Percentiles rank a stretch among this genome's conserved stretches.
phyloP scores from a whole-genome alignment of 2,888 invertebrate species.

The Calameuta idolon region DNA sequence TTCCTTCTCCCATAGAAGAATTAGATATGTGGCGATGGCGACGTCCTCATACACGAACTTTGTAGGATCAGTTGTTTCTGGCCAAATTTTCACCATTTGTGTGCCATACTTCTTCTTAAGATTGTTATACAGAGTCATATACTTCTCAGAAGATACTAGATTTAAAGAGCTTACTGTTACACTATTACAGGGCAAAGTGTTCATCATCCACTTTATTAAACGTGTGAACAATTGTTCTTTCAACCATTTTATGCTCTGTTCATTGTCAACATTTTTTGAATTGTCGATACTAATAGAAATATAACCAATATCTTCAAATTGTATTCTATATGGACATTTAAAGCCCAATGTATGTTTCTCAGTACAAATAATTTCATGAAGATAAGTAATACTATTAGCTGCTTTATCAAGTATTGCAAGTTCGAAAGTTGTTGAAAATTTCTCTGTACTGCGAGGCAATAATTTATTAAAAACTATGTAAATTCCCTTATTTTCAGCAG shows the following conservation, averaged over 20 bases:
- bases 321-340: slow-evolving; percentile 46
- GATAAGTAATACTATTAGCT: slow-evolving; percentile 65
- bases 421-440: slow-evolving; percentile 66
- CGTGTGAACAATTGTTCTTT: slow-evolving; percentile 71
- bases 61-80: slow-evolving; percentile 91
- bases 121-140: slow-evolving; percentile 77
- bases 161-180: slow-evolving; percentile 67
- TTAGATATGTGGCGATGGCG: slow-evolving; percentile 89
- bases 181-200: slow-evolving; percentile 30
- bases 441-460: slow-evolving; percentile 60
- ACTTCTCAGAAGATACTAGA: slow-evolving; percentile 76
- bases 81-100: slow-evolving; percentile 85
- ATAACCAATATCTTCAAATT: slow-evolving; percentile 31
- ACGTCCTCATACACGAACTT: slow-evolving; percentile 98
- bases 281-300: slow-evolving; percentile 25
- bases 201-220: slow-evolving; percentile 74
- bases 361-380: slow-evolving; percentile 66
- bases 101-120: slow-evolving; percentile 85
- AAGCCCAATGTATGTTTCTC: slow-evolving; percentile 67
- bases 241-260: slow-evolving; percentile 69
- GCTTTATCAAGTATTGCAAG: slow-evolving; percentile 62
- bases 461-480: slow-evolving; percentile 66
- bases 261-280: slow-evolving; percentile 25
- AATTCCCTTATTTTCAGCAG: slow-evolving; percentile 45
- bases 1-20: slow-evolving; percentile 82